A percentile compares a stretch with the other conserved stretches of the same genome.
Evolutionary conservation across 2,888 invertebrate species (phyloP).

Genomic region (Branchipolynoe longqiensis): DNA sequence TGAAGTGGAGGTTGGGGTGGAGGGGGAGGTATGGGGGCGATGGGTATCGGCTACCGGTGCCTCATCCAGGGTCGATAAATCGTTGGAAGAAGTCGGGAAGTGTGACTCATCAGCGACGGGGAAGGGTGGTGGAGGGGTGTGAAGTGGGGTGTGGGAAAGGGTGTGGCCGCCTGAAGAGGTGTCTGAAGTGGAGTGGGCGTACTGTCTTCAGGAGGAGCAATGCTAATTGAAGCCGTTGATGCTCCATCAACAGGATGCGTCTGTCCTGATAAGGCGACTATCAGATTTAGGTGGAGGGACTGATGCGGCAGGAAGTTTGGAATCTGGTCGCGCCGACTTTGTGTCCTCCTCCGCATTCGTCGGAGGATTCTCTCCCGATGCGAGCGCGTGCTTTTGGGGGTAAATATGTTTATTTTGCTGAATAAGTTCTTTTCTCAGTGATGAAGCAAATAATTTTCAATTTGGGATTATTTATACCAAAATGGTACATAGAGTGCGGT

Average conservation of each 20-base stretch:
- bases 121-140: neutral
- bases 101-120: slow-evolving; percentile 20
- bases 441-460: too few species aligned
- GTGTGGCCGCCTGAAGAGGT: neutral
- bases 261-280: neutral
- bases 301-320: neutral
- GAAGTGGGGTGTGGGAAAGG: neutral
- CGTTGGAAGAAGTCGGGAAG: slow-evolving; percentile 26
- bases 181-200: too few species aligned
- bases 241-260: neutral
- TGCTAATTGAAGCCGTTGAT: slow-evolving; percentile 8
- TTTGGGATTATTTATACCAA: too few species aligned
- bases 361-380: neutral
- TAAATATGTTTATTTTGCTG: too few species aligned
- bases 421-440: too few species aligned
- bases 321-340: too few species aligned
- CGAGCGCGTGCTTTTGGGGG: too few species aligned
- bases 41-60: too few species aligned
- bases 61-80: slow-evolving; percentile 31
- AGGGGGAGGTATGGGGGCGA: too few species aligned
- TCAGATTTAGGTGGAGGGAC: neutral
- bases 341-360: too few species aligned
- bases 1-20: too few species aligned
- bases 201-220: neutral
- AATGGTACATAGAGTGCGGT: too few species aligned